These are phyloP conservation scores for Poecilia picta DNA, from an alignment of 2,797 vertebrate genomes.

Conservation along the genomic window DNA sequence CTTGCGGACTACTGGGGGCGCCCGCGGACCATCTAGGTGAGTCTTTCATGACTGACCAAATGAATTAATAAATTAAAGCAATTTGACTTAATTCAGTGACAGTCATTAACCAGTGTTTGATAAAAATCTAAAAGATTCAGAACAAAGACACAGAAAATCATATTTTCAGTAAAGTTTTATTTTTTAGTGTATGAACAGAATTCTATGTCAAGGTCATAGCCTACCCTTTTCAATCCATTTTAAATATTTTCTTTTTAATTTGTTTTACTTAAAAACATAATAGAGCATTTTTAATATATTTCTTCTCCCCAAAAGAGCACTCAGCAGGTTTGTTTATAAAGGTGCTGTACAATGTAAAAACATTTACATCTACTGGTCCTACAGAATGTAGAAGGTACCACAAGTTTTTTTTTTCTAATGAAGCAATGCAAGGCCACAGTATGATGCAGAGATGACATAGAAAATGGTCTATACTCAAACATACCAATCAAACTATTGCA, in stretches of 20 bases:
- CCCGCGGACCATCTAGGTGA: no score
- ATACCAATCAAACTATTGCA: conserved; percentile 71
- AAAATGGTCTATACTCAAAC: conserved; percentile 43
- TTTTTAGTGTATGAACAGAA: conserved; percentile 86
- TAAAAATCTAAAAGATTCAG: conserved; percentile 2
- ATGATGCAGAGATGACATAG: conserved; percentile 72
- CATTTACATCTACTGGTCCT: conserved; percentile 92
- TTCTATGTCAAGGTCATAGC: conserved; percentile 78
- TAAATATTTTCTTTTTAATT: conserved; percentile 76
- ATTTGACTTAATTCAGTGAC: neutral
- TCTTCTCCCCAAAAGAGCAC: conserved; percentile 83
- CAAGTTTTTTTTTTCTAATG: conserved; percentile 75
- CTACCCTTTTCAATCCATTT: conserved; percentile 74
- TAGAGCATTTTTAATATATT: conserved; percentile 90
- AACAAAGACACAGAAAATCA: conserved; percentile 22
- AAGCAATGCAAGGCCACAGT: conserved; percentile 90
- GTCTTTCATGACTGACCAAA: neutral
- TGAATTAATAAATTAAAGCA: neutral
- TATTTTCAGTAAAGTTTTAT: conserved; percentile 79
- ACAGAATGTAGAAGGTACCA: conserved; percentile 83
- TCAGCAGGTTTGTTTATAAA: conserved; percentile 93
- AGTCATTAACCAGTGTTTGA: neutral
- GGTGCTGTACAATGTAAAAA: conserved; percentile 99
- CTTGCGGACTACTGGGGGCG: no score
- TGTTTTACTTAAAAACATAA: conserved; percentile 99